Evolutionary conservation across 2,113 vertebrate genomes (phyloP).

Genomic region (Cyphomyrus plagiostoma): DNA sequence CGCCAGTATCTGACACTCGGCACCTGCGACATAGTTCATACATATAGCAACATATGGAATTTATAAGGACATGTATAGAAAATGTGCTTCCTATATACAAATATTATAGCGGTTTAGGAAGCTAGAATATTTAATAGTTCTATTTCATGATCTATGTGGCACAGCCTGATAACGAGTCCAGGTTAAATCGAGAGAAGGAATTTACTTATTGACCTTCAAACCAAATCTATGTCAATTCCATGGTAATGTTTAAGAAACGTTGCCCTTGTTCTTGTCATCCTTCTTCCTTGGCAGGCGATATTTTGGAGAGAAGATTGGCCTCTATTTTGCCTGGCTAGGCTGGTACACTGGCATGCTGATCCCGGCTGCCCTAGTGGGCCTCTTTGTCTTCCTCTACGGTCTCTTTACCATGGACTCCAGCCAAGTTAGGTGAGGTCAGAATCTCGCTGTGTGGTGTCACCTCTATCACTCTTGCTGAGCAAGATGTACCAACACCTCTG

Average conservation of each 20-base stretch:
- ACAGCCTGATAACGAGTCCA: background rate
- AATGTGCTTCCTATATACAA: background rate
- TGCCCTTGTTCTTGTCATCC: background rate
- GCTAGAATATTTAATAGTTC: background rate
- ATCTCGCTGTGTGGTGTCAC: background rate
- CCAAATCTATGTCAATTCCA: background rate
- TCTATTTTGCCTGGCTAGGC: conserved; percentile 97
- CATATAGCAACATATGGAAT: background rate
- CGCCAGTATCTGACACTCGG: background rate
- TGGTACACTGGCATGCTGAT: conserved; percentile 99
- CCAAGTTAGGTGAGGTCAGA: conserved; percentile 84
- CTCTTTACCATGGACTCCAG: conserved; percentile 96
- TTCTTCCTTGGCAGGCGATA: conserved; percentile 68
- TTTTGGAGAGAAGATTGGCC: conserved; percentile 96
- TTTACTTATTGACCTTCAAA: background rate
- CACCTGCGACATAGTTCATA: background rate
- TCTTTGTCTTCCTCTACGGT: conserved; percentile 96
- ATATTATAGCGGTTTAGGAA: background rate
- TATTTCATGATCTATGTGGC: background rate
- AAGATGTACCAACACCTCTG: background rate
- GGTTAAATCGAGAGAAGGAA: background rate
- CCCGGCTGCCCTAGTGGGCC: conserved; percentile 87
- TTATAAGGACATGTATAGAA: background rate
- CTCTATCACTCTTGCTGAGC: background rate
- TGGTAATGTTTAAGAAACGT: background rate